Conservation (phyloP, 2,888 invertebrate species). For the Siphlonurus alternatus region DNA sequence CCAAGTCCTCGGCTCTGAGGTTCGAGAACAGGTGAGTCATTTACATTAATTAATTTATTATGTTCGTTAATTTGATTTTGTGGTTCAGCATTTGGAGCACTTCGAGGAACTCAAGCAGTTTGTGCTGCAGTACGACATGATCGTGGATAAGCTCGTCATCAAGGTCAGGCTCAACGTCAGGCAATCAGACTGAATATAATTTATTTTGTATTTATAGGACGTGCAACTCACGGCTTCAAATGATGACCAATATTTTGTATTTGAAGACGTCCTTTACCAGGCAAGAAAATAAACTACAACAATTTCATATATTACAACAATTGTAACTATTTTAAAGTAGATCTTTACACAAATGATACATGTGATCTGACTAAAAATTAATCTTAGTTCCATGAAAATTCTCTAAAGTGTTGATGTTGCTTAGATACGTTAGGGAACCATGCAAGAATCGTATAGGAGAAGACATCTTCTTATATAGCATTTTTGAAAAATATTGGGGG, state of each 20-base stretch:
- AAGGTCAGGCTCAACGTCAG: conserved; percentile 49
- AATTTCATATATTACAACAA: too few species aligned
- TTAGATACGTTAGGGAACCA: too few species aligned
- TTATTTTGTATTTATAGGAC: conserved; percentile 35
- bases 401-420: too few species aligned
- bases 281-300: conserved; percentile 26
- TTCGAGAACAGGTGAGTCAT: conserved; percentile 40
- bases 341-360: too few species aligned
- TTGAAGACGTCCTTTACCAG: conserved; percentile 90
- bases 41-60: conserved; percentile 5
- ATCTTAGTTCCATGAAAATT: too few species aligned
- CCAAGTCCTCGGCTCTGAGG: conserved; percentile 64
- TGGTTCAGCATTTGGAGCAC: conserved; percentile 48
- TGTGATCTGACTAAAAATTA: too few species aligned
- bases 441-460: too few species aligned
- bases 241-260: conserved; percentile 95
- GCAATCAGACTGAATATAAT: too few species aligned
- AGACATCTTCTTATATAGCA: too few species aligned
- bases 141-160: conserved; percentile 86
- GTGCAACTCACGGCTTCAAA: conserved; percentile 91
- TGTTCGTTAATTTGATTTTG: conserved; percentile 6
- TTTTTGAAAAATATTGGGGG: too few species aligned
- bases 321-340: too few species aligned
- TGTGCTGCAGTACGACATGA: conserved; percentile 75
- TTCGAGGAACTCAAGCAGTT: conserved; percentile 65